Base-by-base conservation (phyloP, 2,113 vertebrate genomes). In the Oriolus oriolus region DNA sequence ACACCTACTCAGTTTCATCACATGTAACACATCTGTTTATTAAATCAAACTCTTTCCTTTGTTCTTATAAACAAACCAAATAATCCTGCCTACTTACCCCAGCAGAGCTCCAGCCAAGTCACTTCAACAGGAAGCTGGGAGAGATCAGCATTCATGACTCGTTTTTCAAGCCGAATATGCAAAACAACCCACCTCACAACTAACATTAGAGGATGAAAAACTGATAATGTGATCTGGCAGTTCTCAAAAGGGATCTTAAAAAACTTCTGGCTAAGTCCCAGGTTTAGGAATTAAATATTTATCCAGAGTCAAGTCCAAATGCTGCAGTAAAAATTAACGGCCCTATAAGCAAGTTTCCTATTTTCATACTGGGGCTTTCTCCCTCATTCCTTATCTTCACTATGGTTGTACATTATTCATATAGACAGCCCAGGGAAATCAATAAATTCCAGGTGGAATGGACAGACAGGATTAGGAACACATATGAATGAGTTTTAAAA, bases 181-280 rank as follows among this genome's bases (percentile, higher is more conserved):
- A 94, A 94, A 96, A 79, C 69, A 91, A 23, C 89, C 87, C 42
- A 95, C 87, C 93, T 93, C 75, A 27, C 87, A 93, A 82, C 87
- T 93, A 82, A 61, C 70, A 69, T 76, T 74, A 87, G 93, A 95
- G 91, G 93, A 95, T 96, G 94, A 89, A 96, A 95, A 96, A 89
- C 69, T 87, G 94, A 94, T 96, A 96, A 94, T 1, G 13, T 91
- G 84, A 96, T 95, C 87, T 96, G 87, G 84, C 93, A 91, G 84
- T 91, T 93, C 92, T 87, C 75, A 95, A 94, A 96, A 91, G 74
- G 37, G 78, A 89, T 95, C 86, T 92, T 93, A 71, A 89, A 93
- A 93, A 90, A 41, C 37, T 84, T 84, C 24, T 94, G 93, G 94
- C 91, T 80, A 61, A 73, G 66, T 73, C 87, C 70, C 93, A 91